Conservation (phyloP, 2,113 vertebrate genomes). For the Dasyornis broadbenti region DNA sequence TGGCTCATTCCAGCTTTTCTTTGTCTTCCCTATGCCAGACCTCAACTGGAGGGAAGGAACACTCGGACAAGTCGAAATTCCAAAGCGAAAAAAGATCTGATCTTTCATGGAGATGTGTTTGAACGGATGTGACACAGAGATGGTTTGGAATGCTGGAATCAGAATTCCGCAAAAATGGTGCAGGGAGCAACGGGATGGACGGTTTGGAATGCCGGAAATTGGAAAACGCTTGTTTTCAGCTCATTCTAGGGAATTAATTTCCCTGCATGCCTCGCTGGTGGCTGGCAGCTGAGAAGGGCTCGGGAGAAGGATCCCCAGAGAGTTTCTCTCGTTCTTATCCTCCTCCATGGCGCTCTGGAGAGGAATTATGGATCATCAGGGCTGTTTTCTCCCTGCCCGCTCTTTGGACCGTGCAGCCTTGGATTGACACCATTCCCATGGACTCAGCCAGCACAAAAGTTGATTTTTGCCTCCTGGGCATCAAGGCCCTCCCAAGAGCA, state of each 20-base stretch:
- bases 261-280: not conserved
- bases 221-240: not conserved
- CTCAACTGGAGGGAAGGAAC: not conserved
- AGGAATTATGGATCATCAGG: not conserved
- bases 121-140: rapidly evolving
- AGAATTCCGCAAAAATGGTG: too few relatives aligned
- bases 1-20: not conserved
- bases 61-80: not conserved
- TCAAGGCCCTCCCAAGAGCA: rapidly evolving
- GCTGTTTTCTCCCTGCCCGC: not conserved
- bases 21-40: not conserved
- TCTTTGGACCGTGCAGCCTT: not conserved
- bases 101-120: too few relatives aligned
- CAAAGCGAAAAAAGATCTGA: too few relatives aligned
- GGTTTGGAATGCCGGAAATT: not conserved
- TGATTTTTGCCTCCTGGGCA: not conserved
- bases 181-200: too few relatives aligned
- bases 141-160: not conserved
- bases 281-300: not conserved
- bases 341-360: not conserved
- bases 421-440: not conserved
- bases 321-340: not conserved
- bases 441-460: not conserved
- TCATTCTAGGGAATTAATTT: not conserved
- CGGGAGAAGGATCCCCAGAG: not conserved